A percentile compares a stretch with the other conserved stretches of the same genome.
These are phyloP conservation scores for Meloidogyne floridensis DNA, from an alignment of 1,140 invertebrate genomes.

Conservation along the genomic window DNA sequence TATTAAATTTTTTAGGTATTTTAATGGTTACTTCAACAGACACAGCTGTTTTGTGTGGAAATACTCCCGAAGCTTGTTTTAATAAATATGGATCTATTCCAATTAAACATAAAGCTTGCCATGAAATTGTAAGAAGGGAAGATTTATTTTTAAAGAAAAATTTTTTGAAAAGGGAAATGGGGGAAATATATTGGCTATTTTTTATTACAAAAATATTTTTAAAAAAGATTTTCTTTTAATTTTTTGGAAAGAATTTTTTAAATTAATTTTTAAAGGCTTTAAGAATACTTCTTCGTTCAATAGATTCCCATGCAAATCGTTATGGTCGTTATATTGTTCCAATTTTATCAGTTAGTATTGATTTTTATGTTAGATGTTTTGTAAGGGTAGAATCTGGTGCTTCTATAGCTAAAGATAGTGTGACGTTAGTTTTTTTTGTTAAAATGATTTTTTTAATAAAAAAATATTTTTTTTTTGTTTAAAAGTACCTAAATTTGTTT, in stretches of 20 bases:
- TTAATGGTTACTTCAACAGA: conserved; percentile 96
- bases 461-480: conserved; percentile 31
- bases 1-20: conserved; percentile 57
- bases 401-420: conserved; percentile 80
- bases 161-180: too few relatives aligned
- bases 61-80: conserved; percentile 88
- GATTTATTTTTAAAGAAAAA: not conserved
- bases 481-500: not conserved
- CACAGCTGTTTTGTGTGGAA: conserved; percentile 93
- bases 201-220: too few relatives aligned
- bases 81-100: conserved; percentile 91
- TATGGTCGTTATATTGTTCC: conserved; percentile 91
- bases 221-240: too few relatives aligned
- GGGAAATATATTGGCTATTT: too few relatives aligned
- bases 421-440: conserved; percentile 70
- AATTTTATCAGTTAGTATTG: conserved; percentile 84
- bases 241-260: not conserved
- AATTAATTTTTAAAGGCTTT: conserved; percentile 73
- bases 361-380: conserved; percentile 96
- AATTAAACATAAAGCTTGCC: conserved; percentile 82
- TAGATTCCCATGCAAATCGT: conserved; percentile 85
- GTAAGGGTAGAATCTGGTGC: conserved; percentile 81
- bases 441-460: conserved; percentile 2
- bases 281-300: conserved; percentile 84
- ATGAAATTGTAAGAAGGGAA: conserved; percentile 81